Base-by-base conservation (phyloP, 1,140 invertebrate species). In the Epicauta chinensis region DNA sequence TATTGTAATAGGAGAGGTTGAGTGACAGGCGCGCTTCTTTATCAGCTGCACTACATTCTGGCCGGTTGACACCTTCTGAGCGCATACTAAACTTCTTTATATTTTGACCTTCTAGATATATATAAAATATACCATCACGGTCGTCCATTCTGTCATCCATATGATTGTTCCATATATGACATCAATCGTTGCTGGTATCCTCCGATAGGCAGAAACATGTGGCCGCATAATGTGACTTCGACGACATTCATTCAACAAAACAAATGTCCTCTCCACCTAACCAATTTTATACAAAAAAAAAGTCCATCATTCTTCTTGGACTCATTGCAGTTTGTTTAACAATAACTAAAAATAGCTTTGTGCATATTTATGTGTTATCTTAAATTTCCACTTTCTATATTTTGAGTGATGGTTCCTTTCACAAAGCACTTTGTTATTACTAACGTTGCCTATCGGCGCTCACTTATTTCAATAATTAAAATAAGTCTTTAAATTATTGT, bases 21-120 rank as follows among this genome's bases (percentile, higher is more conserved):
- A 69, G 58, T 65, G 67, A 69, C 66, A 68, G 66, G 58, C 67
- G 63, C 47, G 64, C 59, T 68, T 65, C 62, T 66, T 69, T 69
- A 69, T 68, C 66, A 61, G 62, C 47, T 59, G 51, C 55, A 61
- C 53, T 60, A 62, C 63, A 66, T 66, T 64, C 57, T 58, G 59
- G 56, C 53, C 55, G 56, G 40, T 56, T 59, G 59, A 52, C 60
- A 59, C 53, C 58, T 60, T 61, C 57, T 14, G 23, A 38, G 49
- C 55, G 51, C 55, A 60, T 62, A 62, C 56, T 58, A 62, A 58
- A 60, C 55, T 64, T 56, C 53, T 60, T 57, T 57, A 55, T 61
- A 47, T 55, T 56, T 47, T 39, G 50, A 32, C 35, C 53, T 12
- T 34, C 32, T 34, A 34, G 6, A 34, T 12, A 34, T 34, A 2